Base-by-base conservation (phyloP, 2,888 invertebrate genomes). In the Petrolisthes manimaculis region DNA sequence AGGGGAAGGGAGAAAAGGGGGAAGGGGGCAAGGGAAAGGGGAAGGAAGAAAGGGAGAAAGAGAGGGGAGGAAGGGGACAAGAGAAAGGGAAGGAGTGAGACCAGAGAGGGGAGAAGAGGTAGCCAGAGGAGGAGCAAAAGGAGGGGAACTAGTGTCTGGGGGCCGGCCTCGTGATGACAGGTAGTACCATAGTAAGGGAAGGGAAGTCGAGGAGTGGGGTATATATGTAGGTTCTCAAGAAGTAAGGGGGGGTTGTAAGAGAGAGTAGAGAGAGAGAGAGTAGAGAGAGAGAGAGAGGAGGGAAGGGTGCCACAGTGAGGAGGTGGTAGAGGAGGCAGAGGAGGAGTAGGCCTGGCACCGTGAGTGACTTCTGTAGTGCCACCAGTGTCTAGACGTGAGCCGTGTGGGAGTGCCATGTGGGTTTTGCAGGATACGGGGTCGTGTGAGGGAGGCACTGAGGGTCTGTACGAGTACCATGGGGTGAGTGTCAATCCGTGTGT, bases 341-440 rank as follows among this genome's bases (percentile, higher is more conserved):
- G 54, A 3, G 1, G 21, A 53, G 71, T 54, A 69, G 77, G 79
- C 81, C 81, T 82, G 81, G 81, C 81, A 82, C 81, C 53, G 81
- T 82, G 81, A 69, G 67, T n/a, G n/a, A n/a, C n/a, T n/a, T 82
- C 69, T 67, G 67, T 61, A 21, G 69, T 67, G 54, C 79, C 69
- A 37, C 69, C 69, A 79, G 69, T 79, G 67, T 54, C 56, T 67
- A 79, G 78, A 61, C 78, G 78, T 84, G 78, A 79, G 78, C 67
- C 77, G 84, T 74, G 83, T n/a, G n/a, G 53, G 77, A 84, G 67
- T 78, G 78, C 78, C 77, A 77, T 74, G 84, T 55, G 84, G 75
- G 21, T 75, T 53, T 21, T 56, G 55, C 54, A 51, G 83, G 83
- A 54, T 53, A 55, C n/a, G n/a, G 84, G 51, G 75, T 8, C 84